A percentile compares a stretch with the other conserved stretches of the same genome.
phyloP scores from a whole-genome alignment of 1,140 invertebrate genomes.

The Diabrotica virgifera region DNA sequence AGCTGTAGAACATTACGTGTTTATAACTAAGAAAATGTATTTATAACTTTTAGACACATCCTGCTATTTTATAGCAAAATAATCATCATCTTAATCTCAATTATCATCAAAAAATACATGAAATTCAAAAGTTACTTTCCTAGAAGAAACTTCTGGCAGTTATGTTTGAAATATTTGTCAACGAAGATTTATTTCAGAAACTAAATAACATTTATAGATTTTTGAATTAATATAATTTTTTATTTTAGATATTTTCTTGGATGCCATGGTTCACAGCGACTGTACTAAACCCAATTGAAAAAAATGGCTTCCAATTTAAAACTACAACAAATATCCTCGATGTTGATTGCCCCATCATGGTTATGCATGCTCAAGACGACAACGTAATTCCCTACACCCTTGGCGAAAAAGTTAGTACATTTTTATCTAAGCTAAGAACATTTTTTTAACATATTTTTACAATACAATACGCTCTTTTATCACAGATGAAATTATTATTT shows the following conservation, averaged over 20 bases:
- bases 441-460: constrained; percentile 6
- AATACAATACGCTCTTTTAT: not conserved
- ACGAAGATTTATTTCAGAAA: too few species aligned
- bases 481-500: not conserved
- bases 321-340: constrained; percentile 64
- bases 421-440: not conserved
- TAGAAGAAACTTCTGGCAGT: too few species aligned
- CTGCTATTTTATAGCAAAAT: too few species aligned
- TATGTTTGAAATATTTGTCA: too few species aligned
- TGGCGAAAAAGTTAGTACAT: constrained; percentile 60
- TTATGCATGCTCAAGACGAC: constrained; percentile 88
- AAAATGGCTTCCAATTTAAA: constrained; percentile 64
- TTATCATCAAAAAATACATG: too few species aligned
- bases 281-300: constrained; percentile 64
- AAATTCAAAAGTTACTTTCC: too few species aligned
- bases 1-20: too few species aligned
- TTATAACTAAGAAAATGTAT: too few species aligned
- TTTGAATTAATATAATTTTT: too few species aligned
- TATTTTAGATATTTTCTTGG: constrained; percentile 48
- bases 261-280: constrained; percentile 70
- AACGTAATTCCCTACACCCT: constrained; percentile 71
- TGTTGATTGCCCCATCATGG: constrained; percentile 73
- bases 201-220: too few species aligned
- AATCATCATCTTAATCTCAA: too few species aligned
- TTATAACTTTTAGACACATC: too few species aligned